These are phyloP conservation scores for Dendroctonus valens DNA, from an alignment of 1,140 invertebrate genomes.

Conservation along the genomic window DNA sequence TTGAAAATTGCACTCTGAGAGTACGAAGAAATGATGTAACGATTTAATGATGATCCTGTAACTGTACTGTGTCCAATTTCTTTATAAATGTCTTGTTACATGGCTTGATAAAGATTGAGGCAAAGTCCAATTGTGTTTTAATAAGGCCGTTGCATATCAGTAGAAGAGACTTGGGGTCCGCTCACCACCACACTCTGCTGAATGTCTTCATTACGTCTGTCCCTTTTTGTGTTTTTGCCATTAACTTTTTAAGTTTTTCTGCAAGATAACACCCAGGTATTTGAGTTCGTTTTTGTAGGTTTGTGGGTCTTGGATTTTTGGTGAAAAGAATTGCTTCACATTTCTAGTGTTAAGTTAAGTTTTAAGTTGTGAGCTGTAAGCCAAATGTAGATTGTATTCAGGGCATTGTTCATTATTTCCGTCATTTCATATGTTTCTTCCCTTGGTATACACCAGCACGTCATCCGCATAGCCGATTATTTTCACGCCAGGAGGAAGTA, in stretches of 20 bases:
- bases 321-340: constrained; percentile 20
- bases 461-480: too few relatives aligned
- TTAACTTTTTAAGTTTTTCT: constrained; percentile 23
- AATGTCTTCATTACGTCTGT: constrained; percentile 31
- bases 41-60: constrained; percentile 15
- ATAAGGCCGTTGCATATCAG: constrained; percentile 13
- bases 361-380: constrained; percentile 3
- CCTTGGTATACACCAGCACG: too few relatives aligned
- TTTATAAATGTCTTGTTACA: constrained; percentile 5
- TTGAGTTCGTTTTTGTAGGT: constrained; percentile 6
- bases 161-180: constrained; percentile 22
- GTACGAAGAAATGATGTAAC: constrained; percentile 24
- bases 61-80: constrained; percentile 18
- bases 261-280: too few relatives aligned
- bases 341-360: constrained; percentile 20
- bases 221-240: constrained; percentile 11
- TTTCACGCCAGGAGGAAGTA: too few relatives aligned
- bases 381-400: too few relatives aligned
- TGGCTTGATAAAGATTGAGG: constrained; percentile 17
- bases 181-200: constrained; percentile 30
- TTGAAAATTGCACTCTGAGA: constrained; percentile 25
- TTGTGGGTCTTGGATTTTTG: constrained; percentile 3
- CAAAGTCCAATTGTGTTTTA: constrained; percentile 29
- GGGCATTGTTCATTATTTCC: too few relatives aligned
- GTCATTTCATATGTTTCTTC: too few relatives aligned